Conservation (phyloP, 1,140 invertebrate genomes). For the Eumeta japonica region DNA sequence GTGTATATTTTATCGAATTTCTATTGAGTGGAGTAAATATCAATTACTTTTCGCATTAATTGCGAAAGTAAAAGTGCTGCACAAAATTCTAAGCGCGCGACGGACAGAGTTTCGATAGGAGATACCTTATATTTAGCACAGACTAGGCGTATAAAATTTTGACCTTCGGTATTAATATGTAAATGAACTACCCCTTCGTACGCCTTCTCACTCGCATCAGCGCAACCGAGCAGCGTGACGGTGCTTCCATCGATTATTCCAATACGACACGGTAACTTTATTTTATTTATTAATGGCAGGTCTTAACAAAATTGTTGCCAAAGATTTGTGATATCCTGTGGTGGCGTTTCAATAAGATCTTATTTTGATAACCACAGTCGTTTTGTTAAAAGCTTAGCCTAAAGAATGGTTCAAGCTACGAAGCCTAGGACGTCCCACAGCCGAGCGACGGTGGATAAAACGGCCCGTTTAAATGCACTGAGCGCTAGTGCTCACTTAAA, state of each 20-base stretch:
- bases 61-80: constrained; percentile 12
- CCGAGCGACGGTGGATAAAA: constrained; percentile 10
- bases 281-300: constrained; percentile 9
- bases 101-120: constrained; percentile 11
- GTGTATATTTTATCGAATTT: constrained; percentile 10
- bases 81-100: constrained; percentile 21
- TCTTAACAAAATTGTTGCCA: constrained; percentile 11
- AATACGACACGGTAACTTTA: constrained; percentile 12
- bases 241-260: constrained; percentile 6
- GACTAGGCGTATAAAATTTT: too few species aligned
- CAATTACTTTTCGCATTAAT: constrained; percentile 18
- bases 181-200: constrained; percentile 11
- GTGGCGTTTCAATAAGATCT: constrained; percentile 12
- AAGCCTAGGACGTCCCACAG: constrained; percentile 13
- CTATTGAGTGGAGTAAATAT: constrained; percentile 11
- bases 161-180: too few species aligned
- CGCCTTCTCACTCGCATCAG: constrained; percentile 13
- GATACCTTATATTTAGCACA: constrained; percentile 18
- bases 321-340: constrained; percentile 4
- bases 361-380: constrained; percentile 7
- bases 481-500: constrained; percentile 3
- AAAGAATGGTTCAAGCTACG: constrained; percentile 7
- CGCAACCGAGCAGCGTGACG: constrained; percentile 12
- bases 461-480: constrained; percentile 10
- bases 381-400: constrained; percentile 12